Percentiles rank a stretch among this genome's conserved stretches.
These are phyloP conservation scores for Platysternon megacephalum DNA, from an alignment of 2,113 vertebrate genomes.

Conservation along the genomic window DNA sequence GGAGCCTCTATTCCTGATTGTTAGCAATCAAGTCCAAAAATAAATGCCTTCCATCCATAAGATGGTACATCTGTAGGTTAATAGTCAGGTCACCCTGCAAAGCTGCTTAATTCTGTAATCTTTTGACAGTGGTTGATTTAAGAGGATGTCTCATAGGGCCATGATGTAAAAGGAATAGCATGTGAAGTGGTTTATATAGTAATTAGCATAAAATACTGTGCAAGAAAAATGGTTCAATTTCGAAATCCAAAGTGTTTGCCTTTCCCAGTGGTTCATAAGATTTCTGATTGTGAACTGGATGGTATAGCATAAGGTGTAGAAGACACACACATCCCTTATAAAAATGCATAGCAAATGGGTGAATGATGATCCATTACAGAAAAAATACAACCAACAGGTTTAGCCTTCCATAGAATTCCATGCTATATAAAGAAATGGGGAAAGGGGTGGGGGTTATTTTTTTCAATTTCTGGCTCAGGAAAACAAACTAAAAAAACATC, in stretches of 20 bases:
- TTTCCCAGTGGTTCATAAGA: not conserved
- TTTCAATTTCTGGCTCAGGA: conserved; percentile 48
- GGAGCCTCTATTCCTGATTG: not conserved
- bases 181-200: not conserved
- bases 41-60: not conserved
- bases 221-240: not conserved
- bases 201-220: not conserved
- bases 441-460: not conserved
- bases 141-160: not conserved
- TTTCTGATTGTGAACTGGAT: not conserved
- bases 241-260: not conserved
- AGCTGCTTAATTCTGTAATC: not conserved
- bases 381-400: not conserved
- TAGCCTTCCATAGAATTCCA: conserved; percentile 16
- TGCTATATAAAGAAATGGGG: not conserved
- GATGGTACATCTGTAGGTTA: not conserved
- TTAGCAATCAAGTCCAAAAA: not conserved
- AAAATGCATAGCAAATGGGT: not conserved
- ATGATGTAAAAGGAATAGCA: not conserved
- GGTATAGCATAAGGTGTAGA: not conserved
- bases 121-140: not conserved
- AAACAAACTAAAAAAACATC: conserved; percentile 63
- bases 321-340: not conserved
- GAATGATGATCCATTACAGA: conserved; percentile 3
- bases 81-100: not conserved